Evolutionary conservation across 2,113 vertebrate species (phyloP), one percentile per base, ranked within the genome.

Genomic region (Anoura caudifer): DNA sequence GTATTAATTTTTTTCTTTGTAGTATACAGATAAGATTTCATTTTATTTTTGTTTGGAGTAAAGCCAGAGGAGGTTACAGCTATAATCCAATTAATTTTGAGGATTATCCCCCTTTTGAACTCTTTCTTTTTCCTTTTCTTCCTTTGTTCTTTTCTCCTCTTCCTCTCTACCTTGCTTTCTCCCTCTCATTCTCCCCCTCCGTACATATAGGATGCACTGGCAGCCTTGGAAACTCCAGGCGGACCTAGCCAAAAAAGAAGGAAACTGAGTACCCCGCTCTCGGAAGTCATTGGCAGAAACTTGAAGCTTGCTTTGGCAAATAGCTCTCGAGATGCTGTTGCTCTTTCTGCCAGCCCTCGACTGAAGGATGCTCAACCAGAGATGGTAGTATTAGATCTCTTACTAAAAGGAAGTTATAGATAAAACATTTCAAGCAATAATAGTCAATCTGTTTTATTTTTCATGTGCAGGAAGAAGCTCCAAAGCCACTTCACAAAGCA

Each of bases 271-370:
- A 99, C 99, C 2, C 99, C 99, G 0, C 99, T 99, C 50, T 99
- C 99, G 0, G 99, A 99, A 97, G 98, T 99, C 83, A 98, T 99
- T 4, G 97, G 98, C 95, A 99, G 98, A 97, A 99, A 99, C 97
- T 87, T 99, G 97, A 99, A 99, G 90, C 94, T 99, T 75, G 99
- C 99, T 2, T 96, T 99, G 97, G 99, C 99, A 88, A 99, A 99
- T 90, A 99, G 99, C 97, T 97, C 98, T 12, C 98, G 98, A 11
- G 95, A 97, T 1, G 82, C 98, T 70, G 98, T 97, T 22, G 98
- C 98, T 56, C 95, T 98, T 70, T 98, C 98, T 95, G 99, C 99
- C 47, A 99, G 99, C 97, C 99, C 99, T 70, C 98, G 98, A 36
- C 73, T 99, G 41, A 96, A 96, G 13, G 19, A 91, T 67, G 65